Percentiles rank a stretch among this genome's conserved stretches.
These are phyloP conservation scores for Tenodera sinensis DNA, from an alignment of 2,888 invertebrate species.

Conservation along the genomic window DNA sequence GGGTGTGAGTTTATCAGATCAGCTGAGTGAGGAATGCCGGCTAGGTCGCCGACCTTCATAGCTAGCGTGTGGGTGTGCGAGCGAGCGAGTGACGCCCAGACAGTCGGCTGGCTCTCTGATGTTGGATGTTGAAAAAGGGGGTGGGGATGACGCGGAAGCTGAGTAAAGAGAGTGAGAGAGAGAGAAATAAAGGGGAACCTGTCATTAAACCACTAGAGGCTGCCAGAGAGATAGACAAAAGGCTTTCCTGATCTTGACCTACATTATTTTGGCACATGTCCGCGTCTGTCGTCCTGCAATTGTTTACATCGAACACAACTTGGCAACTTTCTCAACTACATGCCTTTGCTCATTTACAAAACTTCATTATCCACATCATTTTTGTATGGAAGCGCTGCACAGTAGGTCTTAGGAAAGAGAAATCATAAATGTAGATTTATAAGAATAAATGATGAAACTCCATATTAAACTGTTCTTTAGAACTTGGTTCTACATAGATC, in stretches of 20 bases:
- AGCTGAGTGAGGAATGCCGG: conserved; percentile 5
- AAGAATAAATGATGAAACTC: too few species aligned
- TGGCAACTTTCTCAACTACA: neutral
- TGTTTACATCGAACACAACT: neutral
- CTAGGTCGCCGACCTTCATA: conserved; percentile 6
- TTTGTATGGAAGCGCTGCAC: too few species aligned
- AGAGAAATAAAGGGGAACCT: conserved; percentile 17
- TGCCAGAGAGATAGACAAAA: neutral
- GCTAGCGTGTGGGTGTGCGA: neutral
- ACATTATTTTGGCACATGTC: conserved; percentile 7
- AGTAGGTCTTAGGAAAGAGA: too few species aligned
- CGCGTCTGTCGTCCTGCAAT: neutral
- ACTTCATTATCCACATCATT: too few species aligned
- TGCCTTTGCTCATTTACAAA: too few species aligned
- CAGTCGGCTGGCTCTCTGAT: conserved; percentile 12
- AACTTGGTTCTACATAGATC: too few species aligned
- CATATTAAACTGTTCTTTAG: too few species aligned
- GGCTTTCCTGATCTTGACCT: conserved; percentile 7
- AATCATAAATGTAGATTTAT: too few species aligned
- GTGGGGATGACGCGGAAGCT: neutral
- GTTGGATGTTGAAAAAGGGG: conserved; percentile 13
- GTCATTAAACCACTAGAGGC: conserved; percentile 16
- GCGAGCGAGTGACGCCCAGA: conserved; percentile 1
- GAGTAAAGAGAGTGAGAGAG: conserved; percentile 8
- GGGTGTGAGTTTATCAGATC: neutral